Evolutionary conservation across 1,140 invertebrate genomes (phyloP).

Genomic region (Formica selysi): DNA sequence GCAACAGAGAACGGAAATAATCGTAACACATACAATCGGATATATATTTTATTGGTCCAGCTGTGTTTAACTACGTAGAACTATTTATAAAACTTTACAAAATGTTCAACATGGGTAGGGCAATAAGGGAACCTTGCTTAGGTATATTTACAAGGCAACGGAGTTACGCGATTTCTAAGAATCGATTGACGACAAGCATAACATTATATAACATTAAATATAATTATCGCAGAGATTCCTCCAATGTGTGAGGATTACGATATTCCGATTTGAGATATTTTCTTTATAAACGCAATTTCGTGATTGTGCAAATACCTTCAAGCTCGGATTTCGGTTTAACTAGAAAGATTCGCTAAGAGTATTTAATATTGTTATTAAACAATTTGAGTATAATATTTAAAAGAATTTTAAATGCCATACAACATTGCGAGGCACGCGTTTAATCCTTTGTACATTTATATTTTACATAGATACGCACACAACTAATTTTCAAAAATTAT

Average conservation of each 20-base stretch:
- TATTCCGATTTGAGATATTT: slow-evolving; percentile 55
- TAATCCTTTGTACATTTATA: slow-evolving; percentile 3
- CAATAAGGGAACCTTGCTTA: slow-evolving; percentile 67
- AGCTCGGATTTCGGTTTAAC: slow-evolving; percentile 42
- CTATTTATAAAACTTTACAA: slow-evolving; percentile 78
- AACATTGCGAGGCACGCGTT: slow-evolving; percentile 47
- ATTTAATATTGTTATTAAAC: slow-evolving; percentile 1
- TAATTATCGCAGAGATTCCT: slow-evolving; percentile 62
- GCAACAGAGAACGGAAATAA: slow-evolving; percentile 6
- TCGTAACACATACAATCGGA: slow-evolving; percentile 68
- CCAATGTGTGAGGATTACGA: slow-evolving; percentile 38
- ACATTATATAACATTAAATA: slow-evolving; percentile 37
- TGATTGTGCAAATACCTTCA: slow-evolving; percentile 62
- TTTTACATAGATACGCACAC: background rate
- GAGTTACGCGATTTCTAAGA: slow-evolving; percentile 64
- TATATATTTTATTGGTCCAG: slow-evolving; percentile 77
- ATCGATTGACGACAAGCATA: slow-evolving; percentile 66
- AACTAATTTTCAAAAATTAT: background rate
- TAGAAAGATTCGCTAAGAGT: slow-evolving; percentile 20
- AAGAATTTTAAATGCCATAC: slow-evolving; percentile 22
- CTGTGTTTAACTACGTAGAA: slow-evolving; percentile 77
- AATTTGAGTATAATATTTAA: slow-evolving; percentile 35
- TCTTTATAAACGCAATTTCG: slow-evolving; percentile 50
- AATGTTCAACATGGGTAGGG: slow-evolving; percentile 70
- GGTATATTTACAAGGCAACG: slow-evolving; percentile 70